These are phyloP conservation scores for Oreotrochilus melanogaster DNA, from an alignment of 2,113 vertebrate genomes.

Conservation along the genomic window DNA sequence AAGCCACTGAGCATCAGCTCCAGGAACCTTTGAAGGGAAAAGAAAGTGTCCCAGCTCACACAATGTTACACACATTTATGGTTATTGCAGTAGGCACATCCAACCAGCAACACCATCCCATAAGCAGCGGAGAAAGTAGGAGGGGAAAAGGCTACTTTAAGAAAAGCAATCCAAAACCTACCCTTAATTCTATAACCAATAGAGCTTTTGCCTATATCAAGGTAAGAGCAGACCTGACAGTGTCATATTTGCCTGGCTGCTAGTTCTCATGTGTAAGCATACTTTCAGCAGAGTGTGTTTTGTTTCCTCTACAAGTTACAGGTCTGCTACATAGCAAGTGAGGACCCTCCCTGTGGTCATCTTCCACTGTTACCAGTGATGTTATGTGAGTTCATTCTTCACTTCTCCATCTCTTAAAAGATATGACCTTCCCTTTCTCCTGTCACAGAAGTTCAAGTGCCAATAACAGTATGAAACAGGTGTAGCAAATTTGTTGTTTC, in stretches of 20 bases:
- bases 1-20: not conserved
- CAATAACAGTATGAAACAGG: not conserved
- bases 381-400: not conserved
- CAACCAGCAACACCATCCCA: accelerated
- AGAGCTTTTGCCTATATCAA: not conserved
- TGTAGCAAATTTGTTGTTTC: not conserved
- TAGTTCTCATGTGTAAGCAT: not conserved
- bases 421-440: not conserved
- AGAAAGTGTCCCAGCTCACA: not conserved
- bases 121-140: not conserved
- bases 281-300: not conserved
- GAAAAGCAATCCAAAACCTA: not conserved
- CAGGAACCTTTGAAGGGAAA: slow-evolving; percentile 14
- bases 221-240: not conserved
- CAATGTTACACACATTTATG: not conserved
- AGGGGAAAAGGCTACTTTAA: not conserved
- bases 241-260: not conserved
- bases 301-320: not conserved
- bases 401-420: not conserved
- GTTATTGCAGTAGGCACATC: not conserved
- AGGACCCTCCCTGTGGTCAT: not conserved
- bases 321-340: accelerated
- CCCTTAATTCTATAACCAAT: not conserved
- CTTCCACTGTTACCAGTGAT: not conserved
- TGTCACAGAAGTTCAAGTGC: not conserved